Evolutionary conservation across 1,140 invertebrate genomes (phyloP), one percentile per base, ranked within the genome.

Genomic region (Lordiphosa clarofinis): DNA sequence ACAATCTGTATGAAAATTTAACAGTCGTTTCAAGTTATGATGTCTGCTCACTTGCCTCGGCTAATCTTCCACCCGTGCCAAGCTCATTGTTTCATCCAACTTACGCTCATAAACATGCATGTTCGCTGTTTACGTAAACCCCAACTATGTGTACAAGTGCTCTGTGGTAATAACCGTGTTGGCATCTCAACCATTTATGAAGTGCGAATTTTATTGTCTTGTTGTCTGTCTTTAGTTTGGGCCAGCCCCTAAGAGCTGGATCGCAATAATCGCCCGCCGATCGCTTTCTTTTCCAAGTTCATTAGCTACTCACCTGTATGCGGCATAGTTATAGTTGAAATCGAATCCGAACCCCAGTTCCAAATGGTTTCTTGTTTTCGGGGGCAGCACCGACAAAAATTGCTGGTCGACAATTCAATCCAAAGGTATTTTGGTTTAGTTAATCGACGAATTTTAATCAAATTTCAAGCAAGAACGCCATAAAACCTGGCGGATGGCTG

Each of bases 391-490:
- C 19, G 33, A 21, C 36, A 12, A 33, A 42, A 47, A 63, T 54
- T 56, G 52, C 52, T 74, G 59, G 49, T 56, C 57, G 70, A 74
- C 70, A 73, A 58, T 67, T 76, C 58, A 76, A 67, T 69, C 58
- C 48, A 48, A 44, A 47, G 68, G 58, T 68, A 64, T 59, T 56
- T 69, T 62, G 61, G 68, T 60, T 72, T 54, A 70, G 66, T 70
- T 82, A 82, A 82, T 82, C 73, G 68, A 67, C 62, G 78, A 78
- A 78, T 63, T 82, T 76, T 65, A 82, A 82, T 82, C 78, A 82
- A 82, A 84, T 62, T 82, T 81, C 33, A 82, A 61, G 66, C 61
- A 61, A 70, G 73, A 78, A 62, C 59, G 52, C 60, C 64, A 84
- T 78, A 73, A 82, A 82, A 82, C 58, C 71, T 63, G 55, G 57